These are phyloP conservation scores for Aphidoletes aphidimyza DNA, from an alignment of 2,888 invertebrate species.

Conservation along the genomic window DNA sequence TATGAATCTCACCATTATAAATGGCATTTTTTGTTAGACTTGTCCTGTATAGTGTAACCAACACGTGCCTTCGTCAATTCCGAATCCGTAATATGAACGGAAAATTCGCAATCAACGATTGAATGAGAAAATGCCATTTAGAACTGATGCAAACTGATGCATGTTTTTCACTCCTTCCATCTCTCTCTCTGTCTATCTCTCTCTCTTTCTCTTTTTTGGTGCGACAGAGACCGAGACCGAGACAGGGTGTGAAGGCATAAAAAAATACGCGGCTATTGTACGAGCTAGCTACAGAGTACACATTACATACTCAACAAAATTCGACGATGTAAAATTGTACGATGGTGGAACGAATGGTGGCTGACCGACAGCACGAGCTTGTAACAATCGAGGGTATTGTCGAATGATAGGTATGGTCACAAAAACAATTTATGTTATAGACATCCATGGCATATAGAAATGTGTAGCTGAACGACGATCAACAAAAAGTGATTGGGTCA, in stretches of 20 bases:
- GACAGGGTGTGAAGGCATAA: too few species aligned
- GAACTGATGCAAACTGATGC: not conserved
- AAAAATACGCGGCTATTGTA: too few species aligned
- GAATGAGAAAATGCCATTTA: slow-evolving; percentile 52
- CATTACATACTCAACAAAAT: too few species aligned
- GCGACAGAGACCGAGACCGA: too few species aligned
- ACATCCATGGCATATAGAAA: not conserved
- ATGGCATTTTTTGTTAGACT: slow-evolving; percentile 11
- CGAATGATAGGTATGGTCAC: slow-evolving; percentile 26
- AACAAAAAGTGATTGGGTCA: slow-evolving; percentile 54
- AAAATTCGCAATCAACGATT: slow-evolving; percentile 48
- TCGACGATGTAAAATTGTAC: too few species aligned
- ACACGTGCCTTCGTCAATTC: slow-evolving; percentile 26
- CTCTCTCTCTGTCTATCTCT: too few species aligned
- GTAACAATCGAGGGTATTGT: slow-evolving; percentile 43
- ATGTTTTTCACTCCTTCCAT: too few species aligned
- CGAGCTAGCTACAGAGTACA: too few species aligned
- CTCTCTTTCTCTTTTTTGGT: too few species aligned
- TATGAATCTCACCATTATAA: slow-evolving; percentile 17
- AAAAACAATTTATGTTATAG: slow-evolving; percentile 52
- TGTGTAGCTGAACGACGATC: not conserved
- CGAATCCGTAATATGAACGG: slow-evolving; percentile 34
- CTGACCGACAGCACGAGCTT: not conserved
- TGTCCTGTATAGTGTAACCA: not conserved
- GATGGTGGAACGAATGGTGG: not conserved